Base-by-base conservation (phyloP, 2,888 invertebrate genomes). In the Cheilosia grossa region DNA sequence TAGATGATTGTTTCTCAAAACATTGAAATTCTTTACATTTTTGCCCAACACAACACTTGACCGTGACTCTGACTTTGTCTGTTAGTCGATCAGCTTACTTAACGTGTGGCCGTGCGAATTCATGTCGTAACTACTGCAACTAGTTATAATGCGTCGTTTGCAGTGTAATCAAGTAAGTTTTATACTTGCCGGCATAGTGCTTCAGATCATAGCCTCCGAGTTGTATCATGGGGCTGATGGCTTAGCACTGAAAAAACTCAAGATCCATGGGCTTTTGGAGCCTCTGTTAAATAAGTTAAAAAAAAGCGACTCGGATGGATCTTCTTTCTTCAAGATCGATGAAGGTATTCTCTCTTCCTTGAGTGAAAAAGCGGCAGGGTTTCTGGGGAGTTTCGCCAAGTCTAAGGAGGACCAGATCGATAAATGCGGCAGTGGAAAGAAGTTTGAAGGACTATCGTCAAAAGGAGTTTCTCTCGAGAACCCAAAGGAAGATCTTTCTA, bases 121-220 rank as follows among this genome's bases (percentile, higher is more conserved):
- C 30, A 30, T 53, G 47, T 15, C 51, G 21, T 30, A 37, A 33
- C 10, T 33, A 10, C 13, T 30, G n/a, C 27, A 40, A 24, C 64
- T 74, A 63, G 74, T 74, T 15, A 61, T 7, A 51, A 74, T 74
- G 74, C 47, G 74, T 64, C 56, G 56, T 37, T 74, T 56, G 56
- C 44, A 17, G 44, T 6, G 44, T 42, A 37, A 40, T 42, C 44
- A 63, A 53, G 73, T 42, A n/a, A 47, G 17, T 19, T 19, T 64
- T 15, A 24, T 37, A 37, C 27, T 74, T 19, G 47, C 9, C 47
- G 47, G 33, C 2, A 1, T 64, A 47, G 44, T 54, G 13, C 17
- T 64, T 24, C 74, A 74, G n/a, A 19, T 74, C 4, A 9, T 61
- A 13, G 6, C 30, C 3, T 51, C 13, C 2, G 27, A 72, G n/a